phyloP scores from a whole-genome alignment of 1,140 invertebrate species.

The Mylabris phalerata region DNA sequence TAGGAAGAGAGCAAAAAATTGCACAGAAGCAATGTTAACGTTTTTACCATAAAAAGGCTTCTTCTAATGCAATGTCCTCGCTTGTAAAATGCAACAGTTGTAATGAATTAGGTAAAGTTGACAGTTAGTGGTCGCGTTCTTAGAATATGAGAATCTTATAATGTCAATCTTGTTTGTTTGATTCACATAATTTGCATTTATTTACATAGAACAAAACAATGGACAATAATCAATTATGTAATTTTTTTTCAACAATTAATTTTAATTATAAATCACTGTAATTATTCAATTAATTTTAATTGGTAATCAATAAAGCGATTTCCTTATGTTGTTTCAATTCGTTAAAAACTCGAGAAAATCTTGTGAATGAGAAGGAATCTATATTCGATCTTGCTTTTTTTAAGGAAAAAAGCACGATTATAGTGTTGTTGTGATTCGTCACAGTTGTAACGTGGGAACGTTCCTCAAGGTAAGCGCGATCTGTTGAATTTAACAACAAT shows the following conservation, averaged over 20 bases:
- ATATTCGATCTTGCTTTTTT: no score
- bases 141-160: conserved; percentile 12
- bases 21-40: no score
- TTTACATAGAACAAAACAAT: conserved; percentile 6
- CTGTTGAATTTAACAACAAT: conserved; percentile 3
- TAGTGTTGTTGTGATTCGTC: no score
- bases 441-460: conserved; percentile 5
- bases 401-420: no score
- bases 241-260: no score
- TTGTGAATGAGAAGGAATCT: no score
- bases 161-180: conserved; percentile 8
- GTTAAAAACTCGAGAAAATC: no score
- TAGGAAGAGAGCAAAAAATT: no score
- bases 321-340: no score
- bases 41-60: conserved; percentile 8
- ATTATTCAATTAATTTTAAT: background rate
- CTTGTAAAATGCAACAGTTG: conserved; percentile 13
- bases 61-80: conserved; percentile 5
- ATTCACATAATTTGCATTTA: conserved; percentile 11
- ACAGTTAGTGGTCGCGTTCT: conserved; percentile 11
- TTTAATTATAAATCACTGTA: no score
- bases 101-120: conserved; percentile 15
- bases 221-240: background rate
- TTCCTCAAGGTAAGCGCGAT: conserved; percentile 1
- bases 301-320: background rate